These are phyloP conservation scores for Deladenus siricidicola DNA, from an alignment of 2,888 invertebrate genomes.

Conservation along the genomic window DNA sequence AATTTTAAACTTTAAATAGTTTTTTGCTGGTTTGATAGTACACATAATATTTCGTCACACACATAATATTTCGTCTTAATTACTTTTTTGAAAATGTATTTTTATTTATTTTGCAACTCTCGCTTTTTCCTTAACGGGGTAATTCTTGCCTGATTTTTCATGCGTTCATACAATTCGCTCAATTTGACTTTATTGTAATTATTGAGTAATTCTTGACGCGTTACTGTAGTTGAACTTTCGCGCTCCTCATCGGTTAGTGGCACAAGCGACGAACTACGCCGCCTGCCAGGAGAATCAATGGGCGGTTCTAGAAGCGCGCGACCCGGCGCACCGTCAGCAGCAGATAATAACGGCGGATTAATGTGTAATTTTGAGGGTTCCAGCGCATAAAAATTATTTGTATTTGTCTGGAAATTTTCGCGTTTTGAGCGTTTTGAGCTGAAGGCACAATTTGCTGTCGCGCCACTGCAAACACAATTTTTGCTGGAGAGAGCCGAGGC, in stretches of 20 bases:
- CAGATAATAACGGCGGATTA: too few species aligned
- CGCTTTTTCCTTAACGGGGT: not conserved
- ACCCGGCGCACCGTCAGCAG: not conserved
- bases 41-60: conserved; percentile 1
- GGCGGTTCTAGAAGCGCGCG: not conserved
- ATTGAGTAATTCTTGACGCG: conserved; percentile 19
- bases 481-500: not conserved
- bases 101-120: not conserved
- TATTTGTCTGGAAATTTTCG: not conserved
- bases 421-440: not conserved
- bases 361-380: too few species aligned
- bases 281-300: conserved; percentile 8
- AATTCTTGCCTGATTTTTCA: not conserved
- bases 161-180: conserved; percentile 12
- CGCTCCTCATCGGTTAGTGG: conserved; percentile 19
- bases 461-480: not conserved
- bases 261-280: conserved; percentile 25
- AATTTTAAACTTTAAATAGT: too few species aligned
- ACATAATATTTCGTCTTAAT: not conserved
- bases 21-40: not conserved
- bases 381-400: too few species aligned
- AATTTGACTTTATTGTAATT: conserved; percentile 25
- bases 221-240: conserved; percentile 11
- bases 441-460: not conserved
- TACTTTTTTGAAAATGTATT: not conserved